These are phyloP conservation scores for Heliconius sara DNA, from an alignment of 2,888 invertebrate species.

Conservation along the genomic window DNA sequence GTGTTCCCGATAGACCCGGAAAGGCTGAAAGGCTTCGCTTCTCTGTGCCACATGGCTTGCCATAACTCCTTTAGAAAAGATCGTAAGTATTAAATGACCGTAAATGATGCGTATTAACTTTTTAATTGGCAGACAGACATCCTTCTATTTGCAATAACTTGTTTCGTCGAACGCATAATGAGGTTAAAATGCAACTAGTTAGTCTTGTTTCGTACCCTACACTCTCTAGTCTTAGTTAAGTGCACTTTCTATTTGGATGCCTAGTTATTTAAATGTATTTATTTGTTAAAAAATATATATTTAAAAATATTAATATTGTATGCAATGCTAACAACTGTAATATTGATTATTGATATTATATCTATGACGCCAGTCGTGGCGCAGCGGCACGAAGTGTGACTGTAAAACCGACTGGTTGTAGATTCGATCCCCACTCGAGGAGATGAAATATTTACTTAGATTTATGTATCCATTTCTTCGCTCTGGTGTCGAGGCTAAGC, in stretches of 20 bases:
- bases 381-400: too few species aligned
- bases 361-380: background rate
- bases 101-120: background rate
- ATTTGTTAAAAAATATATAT: background rate
- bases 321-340: too few species aligned
- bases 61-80: constrained; percentile 74
- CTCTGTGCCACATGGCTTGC: constrained; percentile 78
- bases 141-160: constrained; percentile 27
- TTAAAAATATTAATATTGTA: background rate
- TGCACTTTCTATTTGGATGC: constrained; percentile 30
- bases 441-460: too few species aligned
- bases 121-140: constrained; percentile 22
- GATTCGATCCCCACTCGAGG: too few species aligned
- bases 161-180: constrained; percentile 24
- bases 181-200: constrained; percentile 38
- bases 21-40: constrained; percentile 74
- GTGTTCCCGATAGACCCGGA: constrained; percentile 64
- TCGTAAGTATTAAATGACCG: constrained; percentile 62
- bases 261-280: background rate
- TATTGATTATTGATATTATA: background rate
- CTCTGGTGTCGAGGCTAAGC: too few species aligned
- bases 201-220: constrained; percentile 14
- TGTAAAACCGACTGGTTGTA: too few species aligned
- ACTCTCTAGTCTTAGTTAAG: constrained; percentile 24
- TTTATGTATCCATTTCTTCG: too few species aligned